Conservation (phyloP, 2,888 invertebrate genomes). For the Liodrosophila aerea region DNA sequence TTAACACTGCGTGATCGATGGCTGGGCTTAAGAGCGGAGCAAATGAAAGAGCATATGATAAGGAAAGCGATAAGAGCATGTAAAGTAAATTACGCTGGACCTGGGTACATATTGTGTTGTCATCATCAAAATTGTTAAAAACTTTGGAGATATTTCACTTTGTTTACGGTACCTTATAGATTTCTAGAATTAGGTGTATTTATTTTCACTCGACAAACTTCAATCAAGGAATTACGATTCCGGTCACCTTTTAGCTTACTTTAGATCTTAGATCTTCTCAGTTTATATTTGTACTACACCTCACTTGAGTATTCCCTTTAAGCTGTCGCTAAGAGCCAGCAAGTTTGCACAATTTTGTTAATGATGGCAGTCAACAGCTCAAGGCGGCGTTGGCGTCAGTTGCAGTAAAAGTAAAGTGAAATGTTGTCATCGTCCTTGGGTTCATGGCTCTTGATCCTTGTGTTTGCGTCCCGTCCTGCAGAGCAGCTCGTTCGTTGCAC, state of each 20-base stretch:
- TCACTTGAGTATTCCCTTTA: slow-evolving; percentile 33
- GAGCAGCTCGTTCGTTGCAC: slow-evolving; percentile 32
- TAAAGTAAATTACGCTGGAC: too few relatives aligned
- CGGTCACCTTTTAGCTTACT: neutral
- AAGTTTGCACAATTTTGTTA: slow-evolving; percentile 54
- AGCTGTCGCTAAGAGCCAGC: slow-evolving; percentile 10
- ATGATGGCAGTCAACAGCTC: slow-evolving; percentile 50
- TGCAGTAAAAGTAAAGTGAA: slow-evolving; percentile 17
- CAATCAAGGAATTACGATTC: too few relatives aligned
- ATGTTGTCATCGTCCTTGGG: slow-evolving; percentile 12
- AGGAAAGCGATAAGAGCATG: neutral
- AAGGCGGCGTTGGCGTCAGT: slow-evolving; percentile 9
- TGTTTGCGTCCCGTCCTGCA: slow-evolving; percentile 29
- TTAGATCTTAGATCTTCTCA: slow-evolving; percentile 3
- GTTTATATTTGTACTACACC: slow-evolving; percentile 30
- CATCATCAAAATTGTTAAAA: too few relatives aligned
- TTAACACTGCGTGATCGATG: slow-evolving; percentile 63
- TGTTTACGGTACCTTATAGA: too few relatives aligned
- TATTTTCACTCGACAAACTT: too few relatives aligned
- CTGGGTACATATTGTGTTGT: too few relatives aligned
- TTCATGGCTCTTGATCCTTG: slow-evolving; percentile 8
- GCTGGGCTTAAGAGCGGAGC: slow-evolving; percentile 37
- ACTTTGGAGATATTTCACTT: too few relatives aligned
- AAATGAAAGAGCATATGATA: slow-evolving; percentile 22
- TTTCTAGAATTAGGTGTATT: too few relatives aligned